A percentile compares a stretch with the other conserved stretches of the same genome.
These are phyloP conservation scores for Lepisosteus oculatus DNA, from an alignment of 2,113 vertebrate species.

Conservation along the genomic window DNA sequence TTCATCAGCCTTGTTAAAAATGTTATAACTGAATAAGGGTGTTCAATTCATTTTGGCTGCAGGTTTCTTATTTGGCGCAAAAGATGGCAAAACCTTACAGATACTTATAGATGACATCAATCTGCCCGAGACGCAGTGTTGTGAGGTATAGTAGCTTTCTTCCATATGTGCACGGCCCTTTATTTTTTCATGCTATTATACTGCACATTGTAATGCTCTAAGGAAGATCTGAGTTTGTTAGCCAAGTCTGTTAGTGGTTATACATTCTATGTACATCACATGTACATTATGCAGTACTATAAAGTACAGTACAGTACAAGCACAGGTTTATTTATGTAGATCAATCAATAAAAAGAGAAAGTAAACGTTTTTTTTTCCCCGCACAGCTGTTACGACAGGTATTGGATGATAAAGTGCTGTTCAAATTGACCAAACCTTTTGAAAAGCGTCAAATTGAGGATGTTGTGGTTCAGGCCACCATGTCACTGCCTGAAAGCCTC, in stretches of 20 bases:
- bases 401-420: slow-evolving; percentile 27
- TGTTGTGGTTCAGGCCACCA: slow-evolving; percentile 23
- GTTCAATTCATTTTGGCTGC: not conserved
- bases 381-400: slow-evolving; percentile 21
- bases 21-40: not conserved
- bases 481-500: slow-evolving; percentile 14
- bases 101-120: slow-evolving; percentile 28
- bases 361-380: not conserved
- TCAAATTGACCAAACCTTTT: slow-evolving; percentile 25
- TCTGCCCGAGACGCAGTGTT: slow-evolving; percentile 21
- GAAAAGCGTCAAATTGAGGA: slow-evolving; percentile 22
- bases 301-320: too few relatives aligned
- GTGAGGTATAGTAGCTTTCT: slow-evolving; percentile 19
- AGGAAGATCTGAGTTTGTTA: too few relatives aligned
- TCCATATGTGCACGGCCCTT: not conserved
- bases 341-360: too few relatives aligned
- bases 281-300: too few relatives aligned
- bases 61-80: slow-evolving; percentile 33
- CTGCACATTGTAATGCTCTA: too few relatives aligned
- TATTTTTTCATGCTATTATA: too few relatives aligned
- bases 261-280: too few relatives aligned
- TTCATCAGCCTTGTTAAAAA: too few relatives aligned
- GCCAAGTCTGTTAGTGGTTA: too few relatives aligned
- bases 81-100: slow-evolving; percentile 28
- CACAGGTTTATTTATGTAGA: too few relatives aligned